These are phyloP conservation scores for Prionchulus punctatus DNA, from an alignment of 2,888 invertebrate species.

Conservation along the genomic window DNA sequence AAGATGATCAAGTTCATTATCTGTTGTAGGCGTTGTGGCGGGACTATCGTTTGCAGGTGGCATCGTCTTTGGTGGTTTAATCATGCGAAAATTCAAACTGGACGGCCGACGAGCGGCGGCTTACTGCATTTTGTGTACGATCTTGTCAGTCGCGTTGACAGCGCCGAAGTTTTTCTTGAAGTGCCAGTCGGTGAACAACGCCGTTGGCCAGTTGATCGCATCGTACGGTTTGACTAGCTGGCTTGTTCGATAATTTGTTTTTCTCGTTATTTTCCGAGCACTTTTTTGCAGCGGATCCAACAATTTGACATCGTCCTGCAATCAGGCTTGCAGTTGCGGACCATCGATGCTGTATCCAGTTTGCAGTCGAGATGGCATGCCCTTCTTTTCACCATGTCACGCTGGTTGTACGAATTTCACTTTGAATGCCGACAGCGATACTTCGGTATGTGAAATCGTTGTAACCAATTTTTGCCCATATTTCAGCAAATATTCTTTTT, in stretches of 20 bases:
- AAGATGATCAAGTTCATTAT: no score
- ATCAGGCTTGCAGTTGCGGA: conserved; percentile 29
- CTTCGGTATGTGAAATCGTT: no score
- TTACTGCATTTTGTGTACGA: conserved; percentile 22
- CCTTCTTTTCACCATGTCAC: conserved; percentile 34
- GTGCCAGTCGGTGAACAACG: conserved; percentile 24
- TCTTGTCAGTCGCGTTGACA: conserved; percentile 22
- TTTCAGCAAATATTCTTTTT: no score
- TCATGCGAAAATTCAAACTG: conserved; percentile 20
- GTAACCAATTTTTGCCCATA: no score
- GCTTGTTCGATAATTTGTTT: no score
- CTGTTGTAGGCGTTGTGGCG: conserved; percentile 20
- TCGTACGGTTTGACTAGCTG: no score
- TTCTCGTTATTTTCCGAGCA: no score
- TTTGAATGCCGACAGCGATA: no score
- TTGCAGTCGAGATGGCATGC: conserved; percentile 25
- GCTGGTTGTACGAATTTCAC: conserved; percentile 22
- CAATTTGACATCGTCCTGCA: conserved; percentile 19
- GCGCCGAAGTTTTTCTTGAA: conserved; percentile 26
- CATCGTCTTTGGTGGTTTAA: conserved; percentile 20
- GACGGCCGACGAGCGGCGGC: conserved; percentile 23
- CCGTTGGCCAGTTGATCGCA: conserved; percentile 21
- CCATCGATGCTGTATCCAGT: conserved; percentile 31
- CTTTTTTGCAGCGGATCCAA: no score
- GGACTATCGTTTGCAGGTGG: conserved; percentile 30